Evolutionary conservation across 2,113 vertebrate genomes (phyloP).

Genomic region (Carassius gibelio): DNA sequence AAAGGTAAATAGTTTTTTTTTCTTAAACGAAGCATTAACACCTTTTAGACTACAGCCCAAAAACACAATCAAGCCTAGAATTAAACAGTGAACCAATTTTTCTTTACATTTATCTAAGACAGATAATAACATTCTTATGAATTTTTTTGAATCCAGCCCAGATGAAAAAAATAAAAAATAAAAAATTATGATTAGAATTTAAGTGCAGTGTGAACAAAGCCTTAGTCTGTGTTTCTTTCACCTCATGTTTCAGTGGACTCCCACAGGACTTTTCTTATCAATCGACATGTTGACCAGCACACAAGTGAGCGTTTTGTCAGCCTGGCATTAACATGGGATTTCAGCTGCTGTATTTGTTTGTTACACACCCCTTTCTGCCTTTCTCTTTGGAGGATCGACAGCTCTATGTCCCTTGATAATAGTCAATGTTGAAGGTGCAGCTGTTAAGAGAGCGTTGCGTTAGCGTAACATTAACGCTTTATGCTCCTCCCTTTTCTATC

Average conservation of each 20-base stretch:
- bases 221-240: not conserved
- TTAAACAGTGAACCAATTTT: no score
- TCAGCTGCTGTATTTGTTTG: conserved; percentile 3
- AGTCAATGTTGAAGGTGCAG: conserved; percentile 21
- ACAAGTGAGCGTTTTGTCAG: not conserved
- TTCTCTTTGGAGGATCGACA: not conserved
- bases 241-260: not conserved
- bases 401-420: conserved; percentile 29
- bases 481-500: conserved; percentile 67
- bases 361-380: not conserved
- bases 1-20: no score
- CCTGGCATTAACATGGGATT: conserved; percentile 24
- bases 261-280: conserved; percentile 11
- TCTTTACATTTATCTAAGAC: no score
- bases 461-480: conserved; percentile 68
- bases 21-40: no score
- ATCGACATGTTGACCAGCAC: conserved; percentile 13
- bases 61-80: no score
- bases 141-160: no score
- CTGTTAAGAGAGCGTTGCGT: conserved; percentile 22
- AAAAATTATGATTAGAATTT: no score
- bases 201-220: not conserved
- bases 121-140: no score
- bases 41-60: no score
- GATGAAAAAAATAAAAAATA: no score